A percentile compares a stretch with the other conserved stretches of the same genome.
These are phyloP conservation scores for Drosophila quinaria DNA, from an alignment of 2,888 invertebrate genomes.

Conservation along the genomic window DNA sequence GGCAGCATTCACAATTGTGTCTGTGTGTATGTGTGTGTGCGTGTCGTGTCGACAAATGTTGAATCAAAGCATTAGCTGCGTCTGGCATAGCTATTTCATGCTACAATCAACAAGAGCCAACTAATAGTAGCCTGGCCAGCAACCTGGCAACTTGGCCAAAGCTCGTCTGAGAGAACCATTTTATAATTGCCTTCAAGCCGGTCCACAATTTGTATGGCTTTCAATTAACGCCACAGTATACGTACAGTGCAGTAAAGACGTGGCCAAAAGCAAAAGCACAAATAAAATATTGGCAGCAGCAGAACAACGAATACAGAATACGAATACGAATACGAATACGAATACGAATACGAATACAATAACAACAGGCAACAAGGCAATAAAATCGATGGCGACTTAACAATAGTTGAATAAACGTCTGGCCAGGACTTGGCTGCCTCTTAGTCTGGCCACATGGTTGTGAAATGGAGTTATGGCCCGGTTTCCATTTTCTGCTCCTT, in stretches of 20 bases:
- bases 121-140: conserved; percentile 13
- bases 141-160: conserved; percentile 22
- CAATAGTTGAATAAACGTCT: conserved; percentile 29
- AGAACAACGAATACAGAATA: conserved; percentile 52
- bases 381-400: conserved; percentile 74
- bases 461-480: conserved; percentile 14
- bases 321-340: too few relatives aligned
- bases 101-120: conserved; percentile 65
- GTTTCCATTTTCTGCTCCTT: background rate
- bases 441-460: conserved; percentile 16
- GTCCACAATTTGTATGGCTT: conserved; percentile 76
- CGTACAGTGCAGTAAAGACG: conserved; percentile 42
- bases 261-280: conserved; percentile 60
- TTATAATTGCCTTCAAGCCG: conserved; percentile 76
- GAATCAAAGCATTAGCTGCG: conserved; percentile 58
- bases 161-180: conserved; percentile 42
- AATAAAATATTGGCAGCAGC: conserved; percentile 71
- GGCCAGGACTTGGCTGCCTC: conserved; percentile 38
- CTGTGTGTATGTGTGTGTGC: conserved; percentile 9
- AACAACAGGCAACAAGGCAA: conserved; percentile 32
- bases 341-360: conserved; percentile 43
- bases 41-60: conserved; percentile 48
- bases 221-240: conserved; percentile 75
- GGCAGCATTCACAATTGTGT: conserved; percentile 31
- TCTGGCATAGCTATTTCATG: conserved; percentile 63